These are phyloP conservation scores for Neostethus bicornis DNA, from an alignment of 2,797 vertebrate species.

Conservation along the genomic window DNA sequence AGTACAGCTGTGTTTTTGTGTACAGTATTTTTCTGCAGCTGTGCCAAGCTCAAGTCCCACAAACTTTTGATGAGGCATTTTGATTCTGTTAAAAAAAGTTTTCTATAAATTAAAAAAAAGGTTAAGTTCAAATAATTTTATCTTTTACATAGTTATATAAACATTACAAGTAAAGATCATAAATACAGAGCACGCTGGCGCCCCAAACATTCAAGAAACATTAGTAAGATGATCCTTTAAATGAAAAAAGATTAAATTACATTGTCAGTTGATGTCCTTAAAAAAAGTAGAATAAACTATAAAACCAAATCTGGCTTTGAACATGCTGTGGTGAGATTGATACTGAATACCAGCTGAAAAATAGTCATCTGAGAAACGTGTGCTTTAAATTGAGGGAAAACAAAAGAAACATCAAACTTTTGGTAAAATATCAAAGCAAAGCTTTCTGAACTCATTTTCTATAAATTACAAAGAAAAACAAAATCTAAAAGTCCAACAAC, in stretches of 20 bases:
- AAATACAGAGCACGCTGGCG: slow-evolving; percentile 61
- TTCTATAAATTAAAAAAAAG: slow-evolving; percentile 69
- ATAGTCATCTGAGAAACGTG: slow-evolving; percentile 47
- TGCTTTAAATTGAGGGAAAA: slow-evolving; percentile 20
- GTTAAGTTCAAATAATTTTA: slow-evolving; percentile 63
- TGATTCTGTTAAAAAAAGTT: slow-evolving; percentile 51
- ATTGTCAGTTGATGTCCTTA: slow-evolving; percentile 38
- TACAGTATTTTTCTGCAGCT: too few relatives aligned
- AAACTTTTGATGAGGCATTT: slow-evolving; percentile 45
- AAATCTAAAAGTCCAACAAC: slow-evolving; percentile 32
- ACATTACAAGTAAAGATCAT: slow-evolving; percentile 70
- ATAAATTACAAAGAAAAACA: slow-evolving; percentile 1
- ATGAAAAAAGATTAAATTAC: slow-evolving; percentile 61
- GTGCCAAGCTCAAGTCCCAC: slow-evolving; percentile 40
- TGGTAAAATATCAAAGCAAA: slow-evolving; percentile 17
- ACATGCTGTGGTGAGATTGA: slow-evolving; percentile 27
- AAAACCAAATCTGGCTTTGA: slow-evolving; percentile 24
- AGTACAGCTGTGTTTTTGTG: too few relatives aligned
- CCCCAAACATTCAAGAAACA: slow-evolving; percentile 69
- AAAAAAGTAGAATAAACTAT: slow-evolving; percentile 50
- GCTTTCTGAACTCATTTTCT: slow-evolving; percentile 7
- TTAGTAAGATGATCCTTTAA: slow-evolving; percentile 56
- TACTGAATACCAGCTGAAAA: slow-evolving; percentile 31
- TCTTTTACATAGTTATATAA: slow-evolving; percentile 70
- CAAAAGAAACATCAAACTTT: slow-evolving; percentile 12